Evolutionary conservation across 2,113 vertebrate genomes (phyloP).

Genomic region (Ondatra zibethicus): DNA sequence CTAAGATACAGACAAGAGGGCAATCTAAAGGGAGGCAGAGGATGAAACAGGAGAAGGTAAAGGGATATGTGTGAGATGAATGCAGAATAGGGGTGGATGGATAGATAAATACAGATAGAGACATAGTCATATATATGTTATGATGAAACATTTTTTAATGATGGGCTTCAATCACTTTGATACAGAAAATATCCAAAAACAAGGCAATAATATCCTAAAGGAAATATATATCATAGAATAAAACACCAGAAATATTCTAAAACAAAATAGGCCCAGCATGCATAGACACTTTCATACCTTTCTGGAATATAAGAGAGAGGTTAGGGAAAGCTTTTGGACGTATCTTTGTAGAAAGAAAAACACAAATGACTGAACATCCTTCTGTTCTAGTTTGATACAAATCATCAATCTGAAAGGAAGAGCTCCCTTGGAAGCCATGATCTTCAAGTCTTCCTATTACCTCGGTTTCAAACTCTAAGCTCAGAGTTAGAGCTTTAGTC

Average conservation of each 20-base stretch:
- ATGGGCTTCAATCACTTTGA: not conserved
- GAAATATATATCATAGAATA: not conserved
- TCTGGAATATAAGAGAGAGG: not conserved
- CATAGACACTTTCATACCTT: not conserved
- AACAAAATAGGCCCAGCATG: not conserved
- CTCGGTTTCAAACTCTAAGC: too few relatives aligned
- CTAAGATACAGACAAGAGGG: not conserved
- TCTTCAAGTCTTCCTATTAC: not conserved
- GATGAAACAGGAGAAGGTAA: not conserved
- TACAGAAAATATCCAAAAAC: not conserved
- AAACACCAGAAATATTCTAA: not conserved
- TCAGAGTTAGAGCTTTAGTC: not conserved
- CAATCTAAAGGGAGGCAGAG: not conserved
- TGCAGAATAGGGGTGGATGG: not conserved
- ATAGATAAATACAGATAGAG: not conserved
- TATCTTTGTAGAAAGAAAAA: not conserved
- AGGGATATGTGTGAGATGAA: not conserved
- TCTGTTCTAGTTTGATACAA: not conserved
- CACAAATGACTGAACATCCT: not conserved
- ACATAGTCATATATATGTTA: not conserved
- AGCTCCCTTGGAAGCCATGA: not conserved
- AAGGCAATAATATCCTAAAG: not conserved
- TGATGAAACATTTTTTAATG: not conserved
- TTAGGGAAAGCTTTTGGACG: not conserved
- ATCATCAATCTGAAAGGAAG: not conserved